phyloP scores from a whole-genome alignment of 2,113 vertebrate genomes.

The Solea solea region DNA sequence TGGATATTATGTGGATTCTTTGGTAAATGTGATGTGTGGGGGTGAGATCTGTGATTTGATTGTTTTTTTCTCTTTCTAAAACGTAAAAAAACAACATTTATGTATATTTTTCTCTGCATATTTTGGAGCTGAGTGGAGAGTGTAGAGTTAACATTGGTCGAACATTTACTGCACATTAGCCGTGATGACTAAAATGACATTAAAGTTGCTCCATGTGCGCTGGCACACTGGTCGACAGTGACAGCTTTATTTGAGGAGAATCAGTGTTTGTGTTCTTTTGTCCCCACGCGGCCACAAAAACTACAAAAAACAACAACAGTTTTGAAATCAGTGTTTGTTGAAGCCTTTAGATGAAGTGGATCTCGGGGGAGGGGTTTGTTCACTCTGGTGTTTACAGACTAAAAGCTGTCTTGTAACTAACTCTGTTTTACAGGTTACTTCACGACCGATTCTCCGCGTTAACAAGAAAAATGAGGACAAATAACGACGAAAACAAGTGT shows the following conservation, averaged over 20 bases:
- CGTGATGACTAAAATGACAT: not conserved
- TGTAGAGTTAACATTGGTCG: not conserved
- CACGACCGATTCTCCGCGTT: constrained; percentile 15
- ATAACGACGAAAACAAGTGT: constrained; percentile 14
- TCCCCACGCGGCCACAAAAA: not conserved
- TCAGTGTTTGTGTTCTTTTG: not conserved
- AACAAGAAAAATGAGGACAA: constrained; percentile 16
- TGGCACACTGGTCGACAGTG: not conserved
- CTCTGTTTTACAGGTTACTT: constrained; percentile 25
- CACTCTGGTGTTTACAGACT: constrained; percentile 5
- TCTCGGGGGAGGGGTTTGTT: not conserved
- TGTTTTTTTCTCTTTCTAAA: no score
- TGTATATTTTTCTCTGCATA: no score
- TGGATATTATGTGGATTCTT: no score
- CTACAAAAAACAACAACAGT: not conserved
- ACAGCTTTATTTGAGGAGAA: not conserved
- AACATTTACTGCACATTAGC: not conserved
- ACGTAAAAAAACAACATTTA: no score
- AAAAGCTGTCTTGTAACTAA: constrained; percentile 9
- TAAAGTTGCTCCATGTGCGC: not conserved
- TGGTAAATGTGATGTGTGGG: no score
- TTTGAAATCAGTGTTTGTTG: constrained; percentile 1
- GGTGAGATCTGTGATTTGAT: no score
- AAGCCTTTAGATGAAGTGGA: not conserved
- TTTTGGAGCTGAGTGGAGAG: not conserved